Conservation (phyloP, 2,113 vertebrate species). For the Phyllostomus hastatus region DNA sequence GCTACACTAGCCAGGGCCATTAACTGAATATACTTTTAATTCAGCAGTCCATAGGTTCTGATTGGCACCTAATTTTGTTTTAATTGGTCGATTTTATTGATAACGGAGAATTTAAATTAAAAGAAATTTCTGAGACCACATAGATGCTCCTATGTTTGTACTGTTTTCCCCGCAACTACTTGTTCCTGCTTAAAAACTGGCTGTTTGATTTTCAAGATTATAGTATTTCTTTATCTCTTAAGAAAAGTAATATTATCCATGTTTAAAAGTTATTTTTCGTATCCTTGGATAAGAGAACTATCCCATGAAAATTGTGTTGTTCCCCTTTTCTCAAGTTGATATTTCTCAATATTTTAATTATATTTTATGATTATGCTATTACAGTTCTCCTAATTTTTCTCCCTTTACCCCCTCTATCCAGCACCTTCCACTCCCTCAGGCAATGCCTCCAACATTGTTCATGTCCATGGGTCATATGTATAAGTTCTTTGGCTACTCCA, state of each 20-base stretch:
- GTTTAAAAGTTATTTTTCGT: not conserved
- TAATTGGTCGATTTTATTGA: not conserved
- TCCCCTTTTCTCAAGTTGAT: not conserved
- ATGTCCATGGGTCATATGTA: too few relatives aligned
- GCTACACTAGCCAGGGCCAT: too few relatives aligned
- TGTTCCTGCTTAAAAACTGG: not conserved
- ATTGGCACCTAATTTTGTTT: not conserved
- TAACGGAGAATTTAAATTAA: not conserved
- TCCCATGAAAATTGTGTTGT: not conserved
- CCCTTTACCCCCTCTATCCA: too few relatives aligned
- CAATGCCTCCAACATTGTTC: too few relatives aligned
- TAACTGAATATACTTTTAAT: not conserved
- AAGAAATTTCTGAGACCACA: not conserved
- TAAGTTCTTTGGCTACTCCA: too few relatives aligned
- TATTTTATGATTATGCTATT: not conserved
- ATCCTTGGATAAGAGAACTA: not conserved
- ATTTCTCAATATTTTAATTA: not conserved
- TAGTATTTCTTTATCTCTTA: not conserved
- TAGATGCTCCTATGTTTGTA: not conserved
- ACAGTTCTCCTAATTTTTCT: too few relatives aligned
- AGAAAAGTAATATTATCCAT: not conserved
- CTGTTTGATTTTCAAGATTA: not conserved
- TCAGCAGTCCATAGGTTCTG: not conserved
- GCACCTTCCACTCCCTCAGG: too few relatives aligned
- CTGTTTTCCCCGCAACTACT: not conserved